These are phyloP conservation scores for Nomada hirtipes DNA, from an alignment of 2,888 invertebrate genomes.

Conservation along the genomic window DNA sequence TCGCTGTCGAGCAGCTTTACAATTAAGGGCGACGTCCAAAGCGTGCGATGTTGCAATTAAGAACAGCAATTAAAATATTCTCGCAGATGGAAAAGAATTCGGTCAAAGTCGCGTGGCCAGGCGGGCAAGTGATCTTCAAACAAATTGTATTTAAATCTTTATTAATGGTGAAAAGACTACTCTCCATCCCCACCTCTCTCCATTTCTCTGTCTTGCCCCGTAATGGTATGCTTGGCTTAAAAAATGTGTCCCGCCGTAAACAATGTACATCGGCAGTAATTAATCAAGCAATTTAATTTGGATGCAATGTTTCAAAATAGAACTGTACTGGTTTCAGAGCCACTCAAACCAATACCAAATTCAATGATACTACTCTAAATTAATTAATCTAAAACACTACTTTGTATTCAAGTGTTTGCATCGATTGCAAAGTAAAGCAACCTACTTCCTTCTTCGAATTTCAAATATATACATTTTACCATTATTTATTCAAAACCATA, in stretches of 20 bases:
- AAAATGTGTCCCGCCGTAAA: neutral
- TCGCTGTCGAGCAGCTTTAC: conserved; percentile 14
- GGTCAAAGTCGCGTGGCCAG: neutral
- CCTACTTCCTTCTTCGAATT: no score
- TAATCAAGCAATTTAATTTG: no score
- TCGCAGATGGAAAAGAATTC: conserved; percentile 11
- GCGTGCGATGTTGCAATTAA: conserved; percentile 28
- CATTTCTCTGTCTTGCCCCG: neutral
- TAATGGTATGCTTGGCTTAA: neutral
- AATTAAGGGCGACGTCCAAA: conserved; percentile 4
- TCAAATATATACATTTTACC: no score
- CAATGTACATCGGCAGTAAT: neutral
- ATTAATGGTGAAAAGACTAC: neutral
- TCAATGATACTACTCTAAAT: no score
- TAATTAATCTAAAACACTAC: no score
- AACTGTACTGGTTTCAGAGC: no score
- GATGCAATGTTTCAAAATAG: no score
- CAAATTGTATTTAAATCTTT: neutral
- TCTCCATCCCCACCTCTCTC: no score
- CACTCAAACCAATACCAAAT: no score
- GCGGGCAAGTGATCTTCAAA: neutral
- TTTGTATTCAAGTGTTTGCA: no score
- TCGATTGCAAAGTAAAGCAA: no score
- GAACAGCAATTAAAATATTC: conserved; percentile 24
- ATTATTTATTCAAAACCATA: no score